A percentile compares a stretch with the other conserved stretches of the same genome.
Evolutionary conservation across 1,140 invertebrate species (phyloP).

Genomic region (Stenopsyche tienmushanensis): DNA sequence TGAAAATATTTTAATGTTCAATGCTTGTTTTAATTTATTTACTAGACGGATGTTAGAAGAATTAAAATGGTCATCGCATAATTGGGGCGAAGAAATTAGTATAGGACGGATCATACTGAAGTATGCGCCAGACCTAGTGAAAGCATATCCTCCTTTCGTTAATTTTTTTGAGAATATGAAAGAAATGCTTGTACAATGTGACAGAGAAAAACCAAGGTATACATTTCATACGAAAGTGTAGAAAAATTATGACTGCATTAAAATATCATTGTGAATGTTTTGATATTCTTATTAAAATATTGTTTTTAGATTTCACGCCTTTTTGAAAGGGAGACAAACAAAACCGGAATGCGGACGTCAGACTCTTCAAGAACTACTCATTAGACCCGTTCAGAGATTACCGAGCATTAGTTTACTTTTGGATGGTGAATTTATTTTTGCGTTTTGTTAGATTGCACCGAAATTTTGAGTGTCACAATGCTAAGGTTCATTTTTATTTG

Average conservation of each 20-base stretch:
- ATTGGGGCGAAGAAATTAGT: slow-evolving; percentile 82
- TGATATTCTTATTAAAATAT: slow-evolving; percentile 1
- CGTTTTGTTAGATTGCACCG: too few relatives aligned
- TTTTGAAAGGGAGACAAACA: slow-evolving; percentile 92
- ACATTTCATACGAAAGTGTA: neutral
- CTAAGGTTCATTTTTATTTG: too few relatives aligned
- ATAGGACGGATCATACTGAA: slow-evolving; percentile 87
- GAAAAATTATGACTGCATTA: neutral
- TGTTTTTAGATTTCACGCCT: slow-evolving; percentile 84
- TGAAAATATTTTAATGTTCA: neutral
- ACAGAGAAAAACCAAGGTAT: slow-evolving; percentile 82
- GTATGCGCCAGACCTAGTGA: slow-evolving; percentile 78
- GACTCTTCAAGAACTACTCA: slow-evolving; percentile 90
- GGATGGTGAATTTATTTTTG: slow-evolving; percentile 69
- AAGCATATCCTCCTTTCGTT: slow-evolving; percentile 95
- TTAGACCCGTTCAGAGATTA: slow-evolving; percentile 93
- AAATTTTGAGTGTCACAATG: too few relatives aligned
- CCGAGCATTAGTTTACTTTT: slow-evolving; percentile 93
- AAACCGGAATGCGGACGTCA: slow-evolving; percentile 94
- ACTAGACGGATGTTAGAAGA: slow-evolving; percentile 71
- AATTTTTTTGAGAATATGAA: slow-evolving; percentile 98
- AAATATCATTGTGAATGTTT: neutral
- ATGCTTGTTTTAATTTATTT: slow-evolving; percentile 3
- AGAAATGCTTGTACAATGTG: slow-evolving; percentile 86
- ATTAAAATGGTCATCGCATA: slow-evolving; percentile 66